Evolutionary conservation across 2,797 vertebrate genomes (phyloP).

Genomic region (Pangasius mekongensis): DNA sequence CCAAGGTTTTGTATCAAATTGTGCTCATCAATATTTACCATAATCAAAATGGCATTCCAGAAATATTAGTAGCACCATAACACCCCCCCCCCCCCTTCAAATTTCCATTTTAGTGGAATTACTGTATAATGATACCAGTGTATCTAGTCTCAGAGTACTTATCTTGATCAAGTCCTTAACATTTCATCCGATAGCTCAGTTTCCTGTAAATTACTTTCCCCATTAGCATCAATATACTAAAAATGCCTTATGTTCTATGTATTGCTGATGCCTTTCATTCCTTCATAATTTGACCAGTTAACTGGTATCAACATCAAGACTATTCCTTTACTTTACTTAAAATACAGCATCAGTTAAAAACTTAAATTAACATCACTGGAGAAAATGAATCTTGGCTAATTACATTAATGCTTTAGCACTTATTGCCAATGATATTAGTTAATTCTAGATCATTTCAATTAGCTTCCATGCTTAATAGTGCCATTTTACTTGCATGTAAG

Average conservation of each 20-base stretch:
- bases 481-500: background rate
- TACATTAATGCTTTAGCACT: background rate
- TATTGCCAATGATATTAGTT: background rate
- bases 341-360: background rate
- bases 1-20: background rate
- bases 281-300: background rate
- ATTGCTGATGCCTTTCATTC: background rate
- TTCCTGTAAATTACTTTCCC: background rate
- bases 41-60: background rate
- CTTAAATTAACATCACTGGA: background rate
- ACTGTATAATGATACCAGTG: background rate
- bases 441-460: background rate
- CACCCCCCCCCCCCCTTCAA: no score
- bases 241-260: background rate
- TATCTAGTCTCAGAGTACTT: background rate
- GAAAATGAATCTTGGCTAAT: background rate
- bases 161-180: background rate
- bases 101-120: background rate
- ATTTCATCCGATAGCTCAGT: background rate
- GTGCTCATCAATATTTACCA: background rate
- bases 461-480: background rate
- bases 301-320: background rate
- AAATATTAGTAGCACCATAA: constrained; percentile 11
- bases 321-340: background rate
- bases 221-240: background rate